Base-by-base conservation (phyloP, 2,113 vertebrate species). In the Apteryx mantelli region DNA sequence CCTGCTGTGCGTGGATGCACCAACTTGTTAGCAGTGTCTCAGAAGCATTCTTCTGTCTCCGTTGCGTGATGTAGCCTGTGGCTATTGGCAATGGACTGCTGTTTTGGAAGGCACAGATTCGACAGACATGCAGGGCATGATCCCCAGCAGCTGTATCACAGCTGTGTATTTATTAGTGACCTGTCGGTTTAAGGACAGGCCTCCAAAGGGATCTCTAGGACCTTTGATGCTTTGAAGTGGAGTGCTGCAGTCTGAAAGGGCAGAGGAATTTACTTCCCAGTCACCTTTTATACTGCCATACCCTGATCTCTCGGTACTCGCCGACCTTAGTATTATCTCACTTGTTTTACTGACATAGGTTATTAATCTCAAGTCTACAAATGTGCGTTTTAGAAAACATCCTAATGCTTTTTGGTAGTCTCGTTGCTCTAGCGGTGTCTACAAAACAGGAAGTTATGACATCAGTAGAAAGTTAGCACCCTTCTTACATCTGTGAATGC, bases 21-120 rank as follows among this genome's bases (percentile, higher is more conserved):
- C 93, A 83, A 88, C 96, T 84, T 96, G 91, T 95, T 84, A 14
- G 60, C 79, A 70, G 73, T 81, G 56, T 80, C 64, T 52, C 3
- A 8, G 61, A 87, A 92, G 68, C 89, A 86, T 73, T 84, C 28
- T 26, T 21, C 63, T 9, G 53, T 9, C 68, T 61, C 42, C 5
- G 2, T 25, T 64, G 36, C 13, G 7, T 15, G 75, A 48, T 48
- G 46, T 20, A 19, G 75, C 86, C 80, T 4, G 80, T 53, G n/a
- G 68, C 93, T 52, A 1, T 19, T 4, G 2, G n/a, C 17, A 50
- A 42, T 16, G 89, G 83, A 22, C 26, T 81, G 69, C 2, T 9
- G 16, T 34, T 34, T 11, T 19, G n/a, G 91, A 77, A 16, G 86
- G 91, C 3, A 2, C 56, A 22, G 80, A 28, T 24, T 53, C 16